Base-by-base conservation (phyloP, 2,797 vertebrate genomes). In the Brotula barbata region DNA sequence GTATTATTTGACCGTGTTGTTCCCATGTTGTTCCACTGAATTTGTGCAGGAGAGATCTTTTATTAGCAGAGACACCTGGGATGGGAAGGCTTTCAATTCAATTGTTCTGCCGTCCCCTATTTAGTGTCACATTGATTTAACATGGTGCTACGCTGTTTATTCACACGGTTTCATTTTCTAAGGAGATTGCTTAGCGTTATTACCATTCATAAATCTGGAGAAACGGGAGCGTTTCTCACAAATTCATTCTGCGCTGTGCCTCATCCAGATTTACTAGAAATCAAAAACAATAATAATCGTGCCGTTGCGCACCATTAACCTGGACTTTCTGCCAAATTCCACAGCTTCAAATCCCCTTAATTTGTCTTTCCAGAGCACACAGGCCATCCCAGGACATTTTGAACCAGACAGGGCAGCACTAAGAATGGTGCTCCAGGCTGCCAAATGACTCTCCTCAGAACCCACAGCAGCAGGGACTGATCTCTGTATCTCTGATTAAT, bases 341-440 rank as follows among this genome's bases (percentile, higher is more conserved):
- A 59, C 66, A 52, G 68, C 60, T 61, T 57, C 48, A 62, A 50
- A 49, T 69, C 43, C 41, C 34, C 43, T 58, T 64, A 39, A 61
- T 72, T 71, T 70, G 51, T 53, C 51, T 75, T 73, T 68, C 73
- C 55, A 72, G 50, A 63, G 69, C 64, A 58, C 31, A n/a, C n/a
- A 58, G 15, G 20, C 61, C 28, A 47, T 52, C 64, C 72, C 62
- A 72, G 71, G 69, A 77, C 65, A 67, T 65, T 68, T 62, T 70
- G 45, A 53, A 63, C 58, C 66, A 64, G 61, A 70, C 43, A 1
- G 61, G 53, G 17, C 41, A 44, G 7, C 17, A 13, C 34, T 52
- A 9, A 36, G 19, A n/a, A 15, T 17, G 15, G 21, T n/a, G 58
- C 23, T 10, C 12, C 15, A 2, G 28, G 33, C 51, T 44, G 33